Evolutionary conservation across 1,140 invertebrate species (phyloP), one percentile per base, ranked within the genome.

Genomic region (Hesperophylax magnus): DNA sequence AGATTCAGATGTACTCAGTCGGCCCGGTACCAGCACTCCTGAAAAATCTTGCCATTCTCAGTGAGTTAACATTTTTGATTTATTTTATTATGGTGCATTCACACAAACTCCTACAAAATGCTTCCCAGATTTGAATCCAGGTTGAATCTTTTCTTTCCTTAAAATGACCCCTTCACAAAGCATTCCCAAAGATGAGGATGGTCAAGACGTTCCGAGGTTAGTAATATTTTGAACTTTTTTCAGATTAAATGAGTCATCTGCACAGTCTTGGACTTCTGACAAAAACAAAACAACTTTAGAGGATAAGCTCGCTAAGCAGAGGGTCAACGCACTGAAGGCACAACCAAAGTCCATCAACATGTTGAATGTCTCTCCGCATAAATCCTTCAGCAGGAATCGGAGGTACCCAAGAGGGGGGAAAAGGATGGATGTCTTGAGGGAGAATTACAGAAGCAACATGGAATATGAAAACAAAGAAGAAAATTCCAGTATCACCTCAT

Each of bases 391-490:
- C 14, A 71, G 53, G 11, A 56, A 54, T 52, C 75, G 74, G 34
- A 60, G 78, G 18, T 71, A 58, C 56, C 77, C 80, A 7, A 81
- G 78, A 58, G 82, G 82, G 15, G 82, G 82, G n/a, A 84, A 84
- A 61, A 81, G 69, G 78, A 84, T 84, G 82, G 82, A 84, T 58
- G 8, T 84, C 17, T 76, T 84, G 56, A 79, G 74, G 58, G 80
- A 79, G 52, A 84, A 63, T 78, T 84, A 84, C 65, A 71, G 60
- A 27, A 72, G 71, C 17, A 20, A 22, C 34, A 20, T 31, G 7
- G 22, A 27, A 9, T 56, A 22, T 54, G 54, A 24, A 47, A 58
- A 54, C 47, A 47, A 31, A 34, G 63, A 69, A 8, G 34, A 53
- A 52, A n/a, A 31, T 27, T 39, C 31, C 52, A n/a, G 47, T 0